These are phyloP conservation scores for Seriola dumerili DNA, from an alignment of 2,113 vertebrate species.

Conservation along the genomic window DNA sequence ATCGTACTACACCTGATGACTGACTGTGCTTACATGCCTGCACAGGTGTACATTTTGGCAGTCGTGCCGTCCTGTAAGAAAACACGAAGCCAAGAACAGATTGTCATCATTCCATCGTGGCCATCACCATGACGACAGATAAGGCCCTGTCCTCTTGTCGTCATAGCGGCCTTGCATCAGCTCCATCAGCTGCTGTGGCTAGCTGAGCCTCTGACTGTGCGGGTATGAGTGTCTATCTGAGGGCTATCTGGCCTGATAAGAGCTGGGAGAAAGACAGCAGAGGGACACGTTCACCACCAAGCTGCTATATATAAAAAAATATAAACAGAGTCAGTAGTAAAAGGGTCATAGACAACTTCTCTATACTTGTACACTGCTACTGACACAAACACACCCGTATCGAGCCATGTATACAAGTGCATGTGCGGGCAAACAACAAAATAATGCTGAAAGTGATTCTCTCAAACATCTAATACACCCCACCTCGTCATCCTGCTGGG, in stretches of 20 bases:
- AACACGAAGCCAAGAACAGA: constrained; percentile 56
- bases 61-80: constrained; percentile 8
- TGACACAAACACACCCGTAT: constrained; percentile 3
- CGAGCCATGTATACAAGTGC: background rate
- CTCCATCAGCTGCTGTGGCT: constrained; percentile 71
- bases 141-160: constrained; percentile 74
- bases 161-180: constrained; percentile 71
- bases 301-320: constrained; percentile 28
- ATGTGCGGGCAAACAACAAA: background rate
- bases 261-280: constrained; percentile 51
- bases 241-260: constrained; percentile 69
- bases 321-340: background rate
- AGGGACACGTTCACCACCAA: constrained; percentile 40
- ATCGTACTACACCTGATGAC: constrained; percentile 10
- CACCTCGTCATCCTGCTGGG: background rate
- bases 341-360: constrained; percentile 11
- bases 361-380: background rate
- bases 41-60: constrained; percentile 37
- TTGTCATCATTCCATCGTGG: constrained; percentile 79
- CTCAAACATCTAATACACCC: background rate
- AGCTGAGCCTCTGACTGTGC: constrained; percentile 61
- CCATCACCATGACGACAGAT: constrained; percentile 78
- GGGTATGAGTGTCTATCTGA: constrained; percentile 67
- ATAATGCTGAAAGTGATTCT: background rate
- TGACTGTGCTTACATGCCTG: constrained; percentile 30